These are phyloP conservation scores for Liasis olivaceus DNA, from an alignment of 2,797 vertebrate species.

Conservation along the genomic window DNA sequence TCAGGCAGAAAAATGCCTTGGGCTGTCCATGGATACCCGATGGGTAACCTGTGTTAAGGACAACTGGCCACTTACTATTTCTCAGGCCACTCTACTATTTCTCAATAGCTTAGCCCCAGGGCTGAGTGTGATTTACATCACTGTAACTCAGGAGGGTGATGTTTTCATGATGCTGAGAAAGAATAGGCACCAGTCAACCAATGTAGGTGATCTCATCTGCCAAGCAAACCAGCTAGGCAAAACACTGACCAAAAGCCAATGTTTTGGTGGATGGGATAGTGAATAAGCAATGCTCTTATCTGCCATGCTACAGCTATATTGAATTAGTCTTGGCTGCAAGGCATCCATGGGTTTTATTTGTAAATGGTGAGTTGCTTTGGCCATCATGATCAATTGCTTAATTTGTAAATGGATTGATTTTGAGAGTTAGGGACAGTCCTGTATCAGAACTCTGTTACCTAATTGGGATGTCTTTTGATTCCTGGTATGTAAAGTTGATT, in stretches of 20 bases:
- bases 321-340: neutral
- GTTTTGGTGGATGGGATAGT: neutral
- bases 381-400: neutral
- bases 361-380: neutral
- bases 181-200: neutral
- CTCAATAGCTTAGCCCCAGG: neutral
- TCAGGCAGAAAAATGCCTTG: neutral
- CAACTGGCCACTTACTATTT: neutral
- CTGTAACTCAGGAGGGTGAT: neutral
- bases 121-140: neutral
- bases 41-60: neutral
- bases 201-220: neutral
- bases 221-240: neutral
- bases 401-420: neutral
- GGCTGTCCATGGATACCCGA: neutral
- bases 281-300: neutral
- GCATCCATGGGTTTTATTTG: neutral
- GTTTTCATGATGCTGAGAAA: neutral
- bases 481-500: neutral
- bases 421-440: neutral
- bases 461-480: neutral
- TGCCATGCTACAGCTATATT: neutral
- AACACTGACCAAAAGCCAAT: neutral
- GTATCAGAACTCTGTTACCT: neutral
- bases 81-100: neutral